phyloP scores from a whole-genome alignment of 2,888 invertebrate genomes.

The Camponotus fellah region DNA sequence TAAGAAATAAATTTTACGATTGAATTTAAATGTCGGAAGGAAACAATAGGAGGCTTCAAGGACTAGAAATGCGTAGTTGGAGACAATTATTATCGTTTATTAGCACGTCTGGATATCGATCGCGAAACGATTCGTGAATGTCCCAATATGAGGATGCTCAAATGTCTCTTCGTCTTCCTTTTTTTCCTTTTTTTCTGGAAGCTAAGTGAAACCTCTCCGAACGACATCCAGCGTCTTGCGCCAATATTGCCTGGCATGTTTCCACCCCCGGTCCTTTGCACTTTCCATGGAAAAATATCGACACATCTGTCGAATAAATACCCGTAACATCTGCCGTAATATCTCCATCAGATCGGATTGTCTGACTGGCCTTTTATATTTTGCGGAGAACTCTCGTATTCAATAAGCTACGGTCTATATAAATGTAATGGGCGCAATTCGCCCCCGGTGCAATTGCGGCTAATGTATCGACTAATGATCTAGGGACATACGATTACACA shows the following conservation, averaged over 20 bases:
- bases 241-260: constrained; percentile 78
- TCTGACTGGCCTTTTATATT: constrained; percentile 56
- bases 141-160: constrained; percentile 39
- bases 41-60: not conserved
- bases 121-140: constrained; percentile 27
- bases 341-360: constrained; percentile 64
- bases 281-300: constrained; percentile 78
- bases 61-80: not conserved
- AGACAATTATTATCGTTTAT: constrained; percentile 17
- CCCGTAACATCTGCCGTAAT: constrained; percentile 80
- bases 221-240: constrained; percentile 60
- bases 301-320: constrained; percentile 83
- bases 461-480: constrained; percentile 52
- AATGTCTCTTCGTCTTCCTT: not conserved
- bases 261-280: constrained; percentile 61
- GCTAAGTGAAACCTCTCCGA: constrained; percentile 58
- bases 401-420: constrained; percentile 51
- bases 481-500: constrained; percentile 27
- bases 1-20: constrained; percentile 35
- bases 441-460: constrained; percentile 25
- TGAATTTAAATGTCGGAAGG: constrained; percentile 10
- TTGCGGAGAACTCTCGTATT: constrained; percentile 40
- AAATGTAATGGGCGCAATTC: constrained; percentile 25
- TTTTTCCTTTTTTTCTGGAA: constrained; percentile 35
- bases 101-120: constrained; percentile 33